Evolutionary conservation across 1,140 invertebrate genomes (phyloP).

Genomic region (Tyrophagus putrescentiae): DNA sequence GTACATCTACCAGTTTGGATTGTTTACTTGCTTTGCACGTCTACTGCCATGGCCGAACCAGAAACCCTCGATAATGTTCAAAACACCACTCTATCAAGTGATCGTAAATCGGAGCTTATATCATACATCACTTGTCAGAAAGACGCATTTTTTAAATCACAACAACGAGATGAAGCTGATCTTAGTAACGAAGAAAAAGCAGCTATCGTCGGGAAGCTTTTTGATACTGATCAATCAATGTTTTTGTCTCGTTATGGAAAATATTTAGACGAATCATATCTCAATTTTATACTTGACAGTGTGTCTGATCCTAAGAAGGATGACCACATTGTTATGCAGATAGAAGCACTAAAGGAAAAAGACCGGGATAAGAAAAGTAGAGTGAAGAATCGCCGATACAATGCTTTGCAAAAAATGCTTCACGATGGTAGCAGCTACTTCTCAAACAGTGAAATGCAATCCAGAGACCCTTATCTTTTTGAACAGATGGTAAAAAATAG

Average conservation of each 20-base stretch:
- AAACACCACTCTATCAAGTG: too few relatives aligned
- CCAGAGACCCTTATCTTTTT: slow-evolving; percentile 69
- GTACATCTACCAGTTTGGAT: too few relatives aligned
- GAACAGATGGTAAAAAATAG: too few relatives aligned
- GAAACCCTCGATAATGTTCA: too few relatives aligned
- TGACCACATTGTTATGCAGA: slow-evolving; percentile 46
- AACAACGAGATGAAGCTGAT: slow-evolving; percentile 59
- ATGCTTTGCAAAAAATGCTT: slow-evolving; percentile 58
- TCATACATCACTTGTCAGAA: too few relatives aligned
- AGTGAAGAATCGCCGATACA: slow-evolving; percentile 59
- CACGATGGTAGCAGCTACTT: slow-evolving; percentile 58
- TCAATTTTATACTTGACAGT: slow-evolving; percentile 36
- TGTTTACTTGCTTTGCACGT: too few relatives aligned
- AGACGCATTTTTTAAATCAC: slow-evolving; percentile 48
- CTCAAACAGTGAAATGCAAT: slow-evolving; percentile 79
- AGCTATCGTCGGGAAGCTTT: slow-evolving; percentile 48
- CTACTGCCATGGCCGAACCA: too few relatives aligned
- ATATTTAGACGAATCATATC: slow-evolving; percentile 48
- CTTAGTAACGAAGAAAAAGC: slow-evolving; percentile 50
- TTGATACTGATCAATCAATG: slow-evolving; percentile 44
- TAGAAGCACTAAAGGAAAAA: slow-evolving; percentile 38
- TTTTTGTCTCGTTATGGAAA: slow-evolving; percentile 63
- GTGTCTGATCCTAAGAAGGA: slow-evolving; percentile 39
- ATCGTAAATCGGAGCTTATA: too few relatives aligned
- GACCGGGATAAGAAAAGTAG: slow-evolving; percentile 29